Evolutionary conservation across 2,888 invertebrate species (phyloP), one percentile per base, ranked within the genome.

Genomic region (Leucania comma): DNA sequence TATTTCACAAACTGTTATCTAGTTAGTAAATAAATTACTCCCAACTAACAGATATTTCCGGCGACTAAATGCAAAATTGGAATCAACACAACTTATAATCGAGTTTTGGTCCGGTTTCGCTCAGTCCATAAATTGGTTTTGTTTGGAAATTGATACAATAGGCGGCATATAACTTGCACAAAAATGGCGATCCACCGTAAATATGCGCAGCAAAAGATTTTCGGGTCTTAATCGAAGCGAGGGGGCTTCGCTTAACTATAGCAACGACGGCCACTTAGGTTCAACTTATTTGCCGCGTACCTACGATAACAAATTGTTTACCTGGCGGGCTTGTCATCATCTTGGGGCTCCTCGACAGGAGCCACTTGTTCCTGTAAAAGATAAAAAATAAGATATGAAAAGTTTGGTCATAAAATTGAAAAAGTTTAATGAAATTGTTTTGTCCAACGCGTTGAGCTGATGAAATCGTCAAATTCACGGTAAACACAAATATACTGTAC

Each of bases 321-420:
- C 93, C 93, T 92, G 72, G 86, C 72, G 60, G 82, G 77, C 72
- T 92, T 92, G 38, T 94, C 94, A 22, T 95, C 95, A 5, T 95
- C 95, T 71, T 92, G 94, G 0, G 88, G 86, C 74, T 95, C 95
- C 78, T 94, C 92, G 1, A 95, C 95, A 2, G 95, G 95, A 6
- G 95, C 93, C 1, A 91, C 93, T 88, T 91, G 93, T 80, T 95
- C 93, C 95, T 95, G 91, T 50, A 93, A 93, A 78, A 62, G 46
- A 79, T 57, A 72, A 68, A 46, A 75, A 59, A 46, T 4, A 48
- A n/a, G 0, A 24, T 54, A 29, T 35, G 51, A 29, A 42, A 60
- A 71, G 2, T 48, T 53, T 24, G 9, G 8, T 26, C 0, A 42
- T 17, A 32, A 54, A 59, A 48, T 35, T 24, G 1, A 42, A 51